phyloP scores from a whole-genome alignment of 2,888 invertebrate genomes.

The Lycophotia porphyrea region DNA sequence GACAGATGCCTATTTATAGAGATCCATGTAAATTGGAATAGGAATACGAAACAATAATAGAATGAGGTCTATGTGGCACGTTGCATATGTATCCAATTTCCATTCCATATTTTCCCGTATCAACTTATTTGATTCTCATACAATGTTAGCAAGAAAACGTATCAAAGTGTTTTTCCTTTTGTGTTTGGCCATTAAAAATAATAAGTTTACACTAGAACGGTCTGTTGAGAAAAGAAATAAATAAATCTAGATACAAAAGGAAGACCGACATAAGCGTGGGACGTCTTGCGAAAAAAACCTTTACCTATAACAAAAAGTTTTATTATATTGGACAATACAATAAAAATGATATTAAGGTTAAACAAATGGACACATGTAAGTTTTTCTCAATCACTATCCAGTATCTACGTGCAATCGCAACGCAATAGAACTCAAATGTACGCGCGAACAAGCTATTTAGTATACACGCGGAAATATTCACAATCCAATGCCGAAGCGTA shows the following conservation, averaged over 20 bases:
- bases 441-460: too few species aligned
- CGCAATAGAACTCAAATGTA: background rate
- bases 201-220: constrained; percentile 52
- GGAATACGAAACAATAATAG: constrained; percentile 51
- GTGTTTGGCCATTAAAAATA: constrained; percentile 46
- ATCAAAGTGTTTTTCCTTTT: constrained; percentile 31
- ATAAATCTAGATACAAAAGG: constrained; percentile 33
- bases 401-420: background rate
- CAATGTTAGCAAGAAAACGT: constrained; percentile 17
- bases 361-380: background rate
- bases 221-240: constrained; percentile 24
- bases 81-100: constrained; percentile 19
- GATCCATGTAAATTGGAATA: constrained; percentile 49
- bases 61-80: constrained; percentile 14
- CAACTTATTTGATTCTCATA: constrained; percentile 40
- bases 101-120: constrained; percentile 34
- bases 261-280: constrained; percentile 4
- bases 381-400: background rate
- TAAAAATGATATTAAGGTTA: background rate
- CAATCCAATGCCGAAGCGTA: too few species aligned
- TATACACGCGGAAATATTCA: too few species aligned
- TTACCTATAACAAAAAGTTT: constrained; percentile 7
- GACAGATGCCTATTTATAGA: constrained; percentile 41
- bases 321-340: background rate
- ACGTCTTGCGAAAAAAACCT: constrained; percentile 3